These are phyloP conservation scores for Stegana nigrithorax DNA, from an alignment of 2,888 invertebrate species.

Conservation along the genomic window DNA sequence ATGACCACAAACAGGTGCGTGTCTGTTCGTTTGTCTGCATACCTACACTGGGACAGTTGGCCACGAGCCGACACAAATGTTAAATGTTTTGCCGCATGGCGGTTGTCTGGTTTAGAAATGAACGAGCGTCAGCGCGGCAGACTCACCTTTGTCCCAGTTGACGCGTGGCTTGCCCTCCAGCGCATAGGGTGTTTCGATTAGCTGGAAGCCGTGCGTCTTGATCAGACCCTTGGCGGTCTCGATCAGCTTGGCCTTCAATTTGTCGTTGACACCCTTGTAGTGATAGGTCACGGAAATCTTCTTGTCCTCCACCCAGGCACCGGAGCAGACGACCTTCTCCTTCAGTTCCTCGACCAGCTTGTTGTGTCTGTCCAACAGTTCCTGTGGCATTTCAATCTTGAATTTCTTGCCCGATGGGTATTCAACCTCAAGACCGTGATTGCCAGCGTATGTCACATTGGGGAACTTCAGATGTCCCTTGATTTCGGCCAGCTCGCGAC, in stretches of 20 bases:
- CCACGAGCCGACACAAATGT: background rate
- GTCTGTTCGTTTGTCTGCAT: background rate
- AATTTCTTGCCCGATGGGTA: slow-evolving; percentile 83
- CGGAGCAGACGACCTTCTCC: slow-evolving; percentile 77
- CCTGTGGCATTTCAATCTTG: slow-evolving; percentile 80
- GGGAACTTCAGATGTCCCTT: slow-evolving; percentile 75
- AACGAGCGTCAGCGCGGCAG: background rate
- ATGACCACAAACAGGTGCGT: background rate
- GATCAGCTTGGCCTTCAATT: slow-evolving; percentile 72
- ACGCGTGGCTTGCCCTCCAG: slow-evolving; percentile 83
- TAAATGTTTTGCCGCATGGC: background rate
- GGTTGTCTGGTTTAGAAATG: background rate
- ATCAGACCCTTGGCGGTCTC: slow-evolving; percentile 75
- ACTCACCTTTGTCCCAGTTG: slow-evolving; percentile 80
- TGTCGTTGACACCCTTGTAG: slow-evolving; percentile 77
- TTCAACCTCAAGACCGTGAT: slow-evolving; percentile 80
- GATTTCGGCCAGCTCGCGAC: slow-evolving; percentile 79
- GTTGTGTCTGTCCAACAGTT: slow-evolving; percentile 76
- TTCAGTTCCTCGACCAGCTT: slow-evolving; percentile 76
- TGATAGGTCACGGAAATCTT: slow-evolving; percentile 80
- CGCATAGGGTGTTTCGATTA: slow-evolving; percentile 78
- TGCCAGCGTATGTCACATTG: slow-evolving; percentile 79
- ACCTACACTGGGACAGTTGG: background rate
- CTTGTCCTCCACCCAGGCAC: slow-evolving; percentile 84
- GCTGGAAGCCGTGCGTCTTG: slow-evolving; percentile 75